These are phyloP conservation scores for Drosophila serrata DNA, from an alignment of 1,140 invertebrate species.

Conservation along the genomic window DNA sequence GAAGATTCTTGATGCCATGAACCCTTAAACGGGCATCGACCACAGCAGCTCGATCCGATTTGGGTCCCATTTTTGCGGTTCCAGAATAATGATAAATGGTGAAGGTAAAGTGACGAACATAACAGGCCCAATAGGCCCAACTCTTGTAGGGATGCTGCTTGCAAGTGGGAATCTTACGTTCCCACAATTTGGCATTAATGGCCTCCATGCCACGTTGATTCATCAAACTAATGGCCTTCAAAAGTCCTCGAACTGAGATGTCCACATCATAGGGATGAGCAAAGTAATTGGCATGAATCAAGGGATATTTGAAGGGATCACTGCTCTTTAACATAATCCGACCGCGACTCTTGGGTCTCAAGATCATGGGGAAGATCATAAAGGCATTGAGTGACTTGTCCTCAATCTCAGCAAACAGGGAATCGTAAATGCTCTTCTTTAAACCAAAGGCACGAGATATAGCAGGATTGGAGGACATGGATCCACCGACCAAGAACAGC, in stretches of 20 bases:
- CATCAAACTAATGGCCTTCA: constrained; percentile 87
- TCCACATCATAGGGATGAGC: constrained; percentile 87
- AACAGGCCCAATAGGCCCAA: constrained; percentile 91
- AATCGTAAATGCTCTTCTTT: constrained; percentile 86
- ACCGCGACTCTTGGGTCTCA: constrained; percentile 91
- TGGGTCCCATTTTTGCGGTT: constrained; percentile 94
- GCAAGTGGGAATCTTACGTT: constrained; percentile 89
- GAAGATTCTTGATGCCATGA: constrained; percentile 89
- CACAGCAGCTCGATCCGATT: constrained; percentile 89
- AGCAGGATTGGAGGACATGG: constrained; percentile 86
- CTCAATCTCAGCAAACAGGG: constrained; percentile 86
- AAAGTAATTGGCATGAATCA: constrained; percentile 94
- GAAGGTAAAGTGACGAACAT: constrained; percentile 88
- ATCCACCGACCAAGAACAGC: constrained; percentile 88
- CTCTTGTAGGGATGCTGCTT: constrained; percentile 88
- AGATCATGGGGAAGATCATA: constrained; percentile 89
- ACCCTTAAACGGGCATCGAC: constrained; percentile 90
- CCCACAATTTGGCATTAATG: constrained; percentile 87
- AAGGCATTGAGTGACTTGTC: constrained; percentile 86
- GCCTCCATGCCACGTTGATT: constrained; percentile 87
- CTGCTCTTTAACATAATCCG: constrained; percentile 88
- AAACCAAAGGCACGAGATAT: constrained; percentile 87
- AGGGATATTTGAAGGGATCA: constrained; percentile 91
- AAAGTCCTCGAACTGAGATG: constrained; percentile 88
- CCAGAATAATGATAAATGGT: constrained; percentile 93